phyloP scores from a whole-genome alignment of 2,113 vertebrate species.

The Dasyornis broadbenti region DNA sequence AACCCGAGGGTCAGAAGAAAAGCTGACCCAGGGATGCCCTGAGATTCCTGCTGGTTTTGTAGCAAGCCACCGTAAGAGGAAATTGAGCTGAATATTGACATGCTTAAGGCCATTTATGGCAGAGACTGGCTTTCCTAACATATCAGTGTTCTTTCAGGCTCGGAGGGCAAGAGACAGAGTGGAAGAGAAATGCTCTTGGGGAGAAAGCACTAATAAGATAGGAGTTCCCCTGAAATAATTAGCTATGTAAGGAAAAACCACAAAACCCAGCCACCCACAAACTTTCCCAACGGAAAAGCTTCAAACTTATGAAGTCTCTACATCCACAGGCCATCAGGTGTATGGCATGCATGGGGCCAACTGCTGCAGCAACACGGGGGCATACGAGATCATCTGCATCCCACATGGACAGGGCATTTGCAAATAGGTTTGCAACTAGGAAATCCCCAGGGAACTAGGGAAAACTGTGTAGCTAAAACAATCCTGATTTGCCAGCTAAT shows the following conservation, averaged over 20 bases:
- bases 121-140: background rate
- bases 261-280: background rate
- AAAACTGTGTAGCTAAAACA: background rate
- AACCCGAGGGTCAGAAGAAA: background rate
- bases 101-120: background rate
- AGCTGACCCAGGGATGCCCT: background rate
- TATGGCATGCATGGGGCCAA: fast-evolving
- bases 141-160: background rate
- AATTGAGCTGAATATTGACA: background rate
- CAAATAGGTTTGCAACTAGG: background rate
- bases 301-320: background rate
- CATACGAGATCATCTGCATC: background rate
- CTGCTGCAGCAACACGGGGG: background rate
- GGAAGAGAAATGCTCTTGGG: background rate
- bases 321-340: background rate
- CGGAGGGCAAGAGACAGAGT: background rate
- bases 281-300: background rate
- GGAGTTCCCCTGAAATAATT: background rate
- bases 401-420: background rate
- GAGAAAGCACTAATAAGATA: background rate
- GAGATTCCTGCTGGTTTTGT: background rate
- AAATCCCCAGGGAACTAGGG: background rate
- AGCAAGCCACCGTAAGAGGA: background rate
- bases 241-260: background rate
- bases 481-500: background rate